Evolutionary conservation across 30 jellyfish, hydroid and myxozoan genomes (phyloP), one percentile per base, ranked within the genome.

Genomic region (Hydractinia symbiolongicarpus): DNA sequence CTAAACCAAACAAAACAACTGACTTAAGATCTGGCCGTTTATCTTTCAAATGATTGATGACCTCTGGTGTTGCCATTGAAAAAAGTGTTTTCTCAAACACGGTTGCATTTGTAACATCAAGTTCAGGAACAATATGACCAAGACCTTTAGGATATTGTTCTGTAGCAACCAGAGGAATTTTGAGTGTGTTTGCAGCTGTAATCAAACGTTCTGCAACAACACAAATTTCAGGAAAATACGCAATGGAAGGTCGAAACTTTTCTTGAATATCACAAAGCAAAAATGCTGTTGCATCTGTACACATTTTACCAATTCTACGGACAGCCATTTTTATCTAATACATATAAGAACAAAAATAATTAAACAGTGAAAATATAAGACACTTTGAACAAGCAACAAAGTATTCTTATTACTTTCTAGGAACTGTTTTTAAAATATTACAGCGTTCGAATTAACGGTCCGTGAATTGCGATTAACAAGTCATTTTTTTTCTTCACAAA

Each of bases 141-240:
- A 95, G 96, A 58, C 98, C 96, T 72, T 86, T 84, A 30, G 99
- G 99, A 82, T 95, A 89, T 84, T 94, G 99, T 75, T 94, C 99
- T 66, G 99, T 94, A 11, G 95, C 97, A 70, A 94, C 83, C 64
- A 94, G 86, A 4, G 99, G 99, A 15, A 94, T 79, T 51, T 94
- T 79, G 55, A 94, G 86, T 11, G 89, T 79, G 9, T 78, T 54
- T 14, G 99, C 99, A 9, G 96, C 96, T 8, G 81, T 21, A 56
- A 94, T 91, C 90, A 94, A 80, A 50, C 96, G 95, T 73, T 86
- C 80, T 52, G 99, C 97, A 53, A 88, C 97, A 0, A 80, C 78
- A 61, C 90, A 72, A 40, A 94, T 84, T 81, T 94, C 97, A 8
- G 94, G 95, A 73, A 68, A 94, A 74, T 88, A 88, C 56, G 72